phyloP scores from a whole-genome alignment of 2,888 invertebrate species.

The Spodoptera littoralis region DNA sequence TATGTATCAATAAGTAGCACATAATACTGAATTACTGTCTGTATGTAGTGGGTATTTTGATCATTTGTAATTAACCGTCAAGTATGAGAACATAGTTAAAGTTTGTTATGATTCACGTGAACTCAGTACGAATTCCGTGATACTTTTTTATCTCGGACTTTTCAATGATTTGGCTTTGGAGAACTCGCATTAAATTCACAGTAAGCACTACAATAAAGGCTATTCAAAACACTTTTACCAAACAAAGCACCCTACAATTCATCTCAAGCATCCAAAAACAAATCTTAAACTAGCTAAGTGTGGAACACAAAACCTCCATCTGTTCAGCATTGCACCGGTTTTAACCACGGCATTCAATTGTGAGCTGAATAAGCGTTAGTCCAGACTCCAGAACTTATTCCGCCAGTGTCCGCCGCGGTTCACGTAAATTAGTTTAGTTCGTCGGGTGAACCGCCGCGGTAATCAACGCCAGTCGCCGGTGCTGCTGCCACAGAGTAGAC shows the following conservation, averaged over 20 bases:
- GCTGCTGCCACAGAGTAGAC: slow-evolving; percentile 47
- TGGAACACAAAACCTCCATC: slow-evolving; percentile 32
- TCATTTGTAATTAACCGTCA: too few relatives aligned
- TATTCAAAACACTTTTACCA: neutral
- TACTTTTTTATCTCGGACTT: too few relatives aligned
- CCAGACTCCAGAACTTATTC: slow-evolving; percentile 59
- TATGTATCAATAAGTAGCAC: too few relatives aligned
- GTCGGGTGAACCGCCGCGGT: slow-evolving; percentile 61
- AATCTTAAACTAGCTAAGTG: slow-evolving; percentile 5
- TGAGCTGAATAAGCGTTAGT: slow-evolving; percentile 65
- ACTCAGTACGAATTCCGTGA: too few relatives aligned
- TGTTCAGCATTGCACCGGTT: slow-evolving; percentile 36
- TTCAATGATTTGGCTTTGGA: too few relatives aligned
- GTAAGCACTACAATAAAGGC: too few relatives aligned
- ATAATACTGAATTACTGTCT: too few relatives aligned
- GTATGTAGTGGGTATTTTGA: too few relatives aligned
- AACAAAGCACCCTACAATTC: neutral
- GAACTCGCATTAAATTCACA: too few relatives aligned
- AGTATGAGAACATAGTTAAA: too few relatives aligned
- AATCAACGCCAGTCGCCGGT: slow-evolving; percentile 67
- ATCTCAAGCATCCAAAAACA: slow-evolving; percentile 1
- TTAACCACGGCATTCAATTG: slow-evolving; percentile 67
- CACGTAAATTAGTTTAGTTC: slow-evolving; percentile 80
- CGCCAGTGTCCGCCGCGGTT: slow-evolving; percentile 66
- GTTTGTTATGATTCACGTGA: too few relatives aligned